phyloP scores from a whole-genome alignment of 2,113 vertebrate species.

The Lontra canadensis region DNA sequence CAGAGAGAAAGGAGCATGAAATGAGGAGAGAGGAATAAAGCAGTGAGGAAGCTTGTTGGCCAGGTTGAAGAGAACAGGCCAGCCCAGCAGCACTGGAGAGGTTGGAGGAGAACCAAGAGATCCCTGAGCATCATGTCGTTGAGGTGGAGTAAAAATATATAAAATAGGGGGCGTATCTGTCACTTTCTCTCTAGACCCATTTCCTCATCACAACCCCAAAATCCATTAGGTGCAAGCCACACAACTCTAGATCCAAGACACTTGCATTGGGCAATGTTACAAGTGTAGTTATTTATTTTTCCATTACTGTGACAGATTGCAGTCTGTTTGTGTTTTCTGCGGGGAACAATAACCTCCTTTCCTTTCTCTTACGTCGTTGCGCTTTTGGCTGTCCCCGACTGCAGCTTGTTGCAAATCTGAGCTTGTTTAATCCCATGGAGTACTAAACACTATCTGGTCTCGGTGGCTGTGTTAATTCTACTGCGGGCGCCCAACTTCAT shows the following conservation, averaged over 20 bases:
- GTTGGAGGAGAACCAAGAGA: background rate
- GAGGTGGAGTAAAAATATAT: background rate
- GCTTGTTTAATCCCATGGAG: conserved; percentile 24
- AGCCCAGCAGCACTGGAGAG: background rate
- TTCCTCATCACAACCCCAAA: background rate
- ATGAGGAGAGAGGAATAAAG: background rate
- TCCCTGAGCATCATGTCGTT: background rate
- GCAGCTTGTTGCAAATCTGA: background rate
- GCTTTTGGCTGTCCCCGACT: conserved; percentile 22
- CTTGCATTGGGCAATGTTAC: background rate
- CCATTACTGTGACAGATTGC: conserved; percentile 1
- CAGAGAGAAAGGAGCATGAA: background rate
- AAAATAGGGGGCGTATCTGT: background rate
- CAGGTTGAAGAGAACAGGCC: background rate
- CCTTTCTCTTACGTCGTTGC: background rate
- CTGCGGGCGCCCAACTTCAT: background rate
- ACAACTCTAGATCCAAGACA: background rate
- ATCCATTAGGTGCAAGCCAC: background rate
- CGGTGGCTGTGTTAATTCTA: background rate
- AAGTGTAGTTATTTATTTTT: background rate
- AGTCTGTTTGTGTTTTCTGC: background rate
- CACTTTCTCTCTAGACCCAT: background rate
- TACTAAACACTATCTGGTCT: conserved; percentile 10
- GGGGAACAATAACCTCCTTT: conserved; percentile 16
- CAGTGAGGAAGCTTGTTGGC: background rate